Evolutionary conservation across 2,888 invertebrate genomes (phyloP).

Genomic region (Phoenoteleia sp.): DNA sequence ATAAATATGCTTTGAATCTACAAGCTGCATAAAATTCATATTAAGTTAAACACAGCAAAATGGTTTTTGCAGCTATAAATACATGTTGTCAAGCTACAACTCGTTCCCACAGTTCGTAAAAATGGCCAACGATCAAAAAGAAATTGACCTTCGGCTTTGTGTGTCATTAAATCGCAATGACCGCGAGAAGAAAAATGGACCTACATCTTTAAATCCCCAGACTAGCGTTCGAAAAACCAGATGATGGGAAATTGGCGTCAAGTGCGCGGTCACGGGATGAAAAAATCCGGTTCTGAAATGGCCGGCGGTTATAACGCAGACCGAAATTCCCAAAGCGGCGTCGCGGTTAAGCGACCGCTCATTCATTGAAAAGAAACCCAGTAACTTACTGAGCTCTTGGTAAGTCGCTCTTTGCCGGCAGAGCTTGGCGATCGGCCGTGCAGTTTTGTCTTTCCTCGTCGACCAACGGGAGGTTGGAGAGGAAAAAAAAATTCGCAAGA

Average conservation of each 20-base stretch:
- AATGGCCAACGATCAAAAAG: too few relatives aligned
- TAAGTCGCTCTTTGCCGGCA: neutral
- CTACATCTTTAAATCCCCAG: neutral
- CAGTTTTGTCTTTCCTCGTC: neutral
- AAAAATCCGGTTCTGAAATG: slow-evolving; percentile 43
- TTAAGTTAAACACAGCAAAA: too few relatives aligned
- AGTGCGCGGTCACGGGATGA: slow-evolving; percentile 18
- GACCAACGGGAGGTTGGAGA: neutral
- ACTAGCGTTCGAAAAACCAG: slow-evolving; percentile 1
- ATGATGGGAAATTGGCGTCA: slow-evolving; percentile 1
- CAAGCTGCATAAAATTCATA: too few relatives aligned
- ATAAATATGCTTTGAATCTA: too few relatives aligned
- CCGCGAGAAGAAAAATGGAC: neutral
- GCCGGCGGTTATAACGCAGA: slow-evolving; percentile 37
- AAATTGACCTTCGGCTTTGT: slow-evolving; percentile 2
- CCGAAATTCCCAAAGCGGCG: slow-evolving; percentile 20
- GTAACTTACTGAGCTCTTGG: neutral
- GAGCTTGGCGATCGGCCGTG: neutral
- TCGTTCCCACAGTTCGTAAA: too few relatives aligned
- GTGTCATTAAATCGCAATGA: neutral
- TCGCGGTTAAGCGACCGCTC: neutral
- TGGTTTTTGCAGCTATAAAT: too few relatives aligned
- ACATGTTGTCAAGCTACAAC: too few relatives aligned
- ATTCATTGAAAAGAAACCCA: slow-evolving; percentile 39
- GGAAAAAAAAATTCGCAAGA: neutral